Conservation (phyloP, 1,140 invertebrate species). For the Drosophila azteca region DNA sequence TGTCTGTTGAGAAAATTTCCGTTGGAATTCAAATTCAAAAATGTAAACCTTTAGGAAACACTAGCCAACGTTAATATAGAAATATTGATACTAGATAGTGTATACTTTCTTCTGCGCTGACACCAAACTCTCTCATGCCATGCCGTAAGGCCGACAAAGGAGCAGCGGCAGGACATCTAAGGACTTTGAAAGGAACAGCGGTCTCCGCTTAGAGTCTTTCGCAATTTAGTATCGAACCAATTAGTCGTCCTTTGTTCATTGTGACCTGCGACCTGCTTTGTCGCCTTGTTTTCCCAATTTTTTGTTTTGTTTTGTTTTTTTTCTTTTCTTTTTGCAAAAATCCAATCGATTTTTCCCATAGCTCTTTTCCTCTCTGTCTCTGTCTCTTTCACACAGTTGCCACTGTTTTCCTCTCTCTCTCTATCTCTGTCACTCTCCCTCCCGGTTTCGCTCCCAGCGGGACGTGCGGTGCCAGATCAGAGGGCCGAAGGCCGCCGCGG, state of each 20-base stretch:
- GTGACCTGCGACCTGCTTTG: constrained; percentile 22
- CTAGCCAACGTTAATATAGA: no score
- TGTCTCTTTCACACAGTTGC: constrained; percentile 16
- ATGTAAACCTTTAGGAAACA: no score
- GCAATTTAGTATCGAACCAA: constrained; percentile 58
- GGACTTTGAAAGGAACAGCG: constrained; percentile 35
- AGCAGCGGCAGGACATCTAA: constrained; percentile 32
- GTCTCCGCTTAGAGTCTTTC: background rate
- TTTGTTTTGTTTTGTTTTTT: constrained; percentile 4
- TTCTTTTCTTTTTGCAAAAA: constrained; percentile 30
- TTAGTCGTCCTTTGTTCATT: constrained; percentile 59
- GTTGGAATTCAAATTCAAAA: no score
- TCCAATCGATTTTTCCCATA: constrained; percentile 46
- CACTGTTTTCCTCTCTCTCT: constrained; percentile 27
- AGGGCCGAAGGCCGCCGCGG: constrained; percentile 45
- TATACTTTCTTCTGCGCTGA: no score
- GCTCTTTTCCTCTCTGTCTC: background rate
- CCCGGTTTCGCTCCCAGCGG: constrained; percentile 35
- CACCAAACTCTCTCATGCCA: no score
- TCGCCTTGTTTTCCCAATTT: background rate
- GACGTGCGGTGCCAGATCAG: constrained; percentile 61
- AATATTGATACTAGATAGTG: no score
- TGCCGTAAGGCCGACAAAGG: no score
- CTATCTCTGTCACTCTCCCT: background rate
- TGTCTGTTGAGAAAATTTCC: no score